Evolutionary conservation across 2,113 vertebrate species (phyloP), one percentile per base, ranked within the genome.

Genomic region (Myrmophylax atrothorax): DNA sequence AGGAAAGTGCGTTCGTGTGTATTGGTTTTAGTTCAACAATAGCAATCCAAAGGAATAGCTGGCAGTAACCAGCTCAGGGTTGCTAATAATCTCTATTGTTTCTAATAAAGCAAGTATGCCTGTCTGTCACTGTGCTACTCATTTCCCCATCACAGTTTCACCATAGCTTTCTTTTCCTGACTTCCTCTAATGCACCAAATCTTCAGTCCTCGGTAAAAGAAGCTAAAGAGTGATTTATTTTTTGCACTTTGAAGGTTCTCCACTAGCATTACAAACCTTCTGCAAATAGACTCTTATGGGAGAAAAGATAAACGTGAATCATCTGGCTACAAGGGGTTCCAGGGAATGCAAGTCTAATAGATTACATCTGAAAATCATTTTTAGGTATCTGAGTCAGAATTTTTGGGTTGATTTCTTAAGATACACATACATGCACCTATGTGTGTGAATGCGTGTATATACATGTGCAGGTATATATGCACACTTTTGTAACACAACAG

Each of bases 321-420:
- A 29, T 73, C 84, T 77, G 78, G 74, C 80, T 96, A 38, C 53
- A 82, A 93, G 66, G 64, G 56, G 17, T 58, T 95, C 84, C 67
- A 93, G 59, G 91, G 88, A 87, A 63, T 66, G 17, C 15, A 93
- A 88, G 44, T 92, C 33, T 81, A 68, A 81, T 33, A 85, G 35
- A 55, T 77, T 89, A 81, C 24, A 69, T 94, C 60, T 78, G 60
- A 92, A 97, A 87, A 90, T 93, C 17, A 80, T n/a, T 84, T 87
- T 94, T 18, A 53, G 33, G 19, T n/a, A n/a, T 50, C 25, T 68
- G 31, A 72, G 49, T 70, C 55, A 90, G 28, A 83, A 47, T 52
- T 77, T 87, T 55, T 19, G 20, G 24, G 31, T 59, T 93, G 49
- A 69, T 75, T 78, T 58, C 25, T 68, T 53, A 35, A 76, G 31